phyloP scores from a whole-genome alignment of 2,113 vertebrate species.

The Elephas maximus region DNA sequence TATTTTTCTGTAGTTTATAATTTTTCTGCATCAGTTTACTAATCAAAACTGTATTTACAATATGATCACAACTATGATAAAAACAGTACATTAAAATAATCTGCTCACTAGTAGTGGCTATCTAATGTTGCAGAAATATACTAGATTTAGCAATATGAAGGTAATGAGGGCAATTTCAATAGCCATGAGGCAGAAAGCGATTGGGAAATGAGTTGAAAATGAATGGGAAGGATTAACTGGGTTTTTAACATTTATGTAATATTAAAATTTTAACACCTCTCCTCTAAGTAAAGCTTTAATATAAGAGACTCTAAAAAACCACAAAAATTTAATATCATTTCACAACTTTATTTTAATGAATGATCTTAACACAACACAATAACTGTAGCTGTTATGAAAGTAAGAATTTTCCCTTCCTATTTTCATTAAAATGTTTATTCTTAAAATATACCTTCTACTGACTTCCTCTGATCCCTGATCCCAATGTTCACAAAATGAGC shows the following conservation, averaged over 20 bases:
- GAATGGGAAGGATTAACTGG: constrained; percentile 2
- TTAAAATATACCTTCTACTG: constrained; percentile 19
- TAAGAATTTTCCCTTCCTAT: not conserved
- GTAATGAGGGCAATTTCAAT: not conserved
- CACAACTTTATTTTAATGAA: not conserved
- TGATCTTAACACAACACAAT: not conserved
- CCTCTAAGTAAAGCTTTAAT: constrained; percentile 18
- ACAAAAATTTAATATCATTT: constrained; percentile 6
- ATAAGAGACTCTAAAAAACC: not conserved
- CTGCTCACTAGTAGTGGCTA: not conserved
- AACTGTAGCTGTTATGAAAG: constrained; percentile 25
- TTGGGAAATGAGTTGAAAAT: not conserved
- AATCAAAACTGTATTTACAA: not conserved
- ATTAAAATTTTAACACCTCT: not conserved
- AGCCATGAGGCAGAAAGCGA: not conserved
- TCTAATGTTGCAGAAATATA: not conserved
- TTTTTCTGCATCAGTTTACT: not conserved
- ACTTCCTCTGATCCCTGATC: not conserved
- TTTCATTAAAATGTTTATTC: constrained; percentile 31
- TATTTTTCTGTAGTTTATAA: not conserved
- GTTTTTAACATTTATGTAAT: not conserved
- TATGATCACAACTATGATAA: not conserved
- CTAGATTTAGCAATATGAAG: not conserved
- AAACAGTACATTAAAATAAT: not conserved
- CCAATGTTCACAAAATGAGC: not conserved